Base-by-base conservation (phyloP, 1,140 invertebrate species). In the Halyomorpha halys region DNA sequence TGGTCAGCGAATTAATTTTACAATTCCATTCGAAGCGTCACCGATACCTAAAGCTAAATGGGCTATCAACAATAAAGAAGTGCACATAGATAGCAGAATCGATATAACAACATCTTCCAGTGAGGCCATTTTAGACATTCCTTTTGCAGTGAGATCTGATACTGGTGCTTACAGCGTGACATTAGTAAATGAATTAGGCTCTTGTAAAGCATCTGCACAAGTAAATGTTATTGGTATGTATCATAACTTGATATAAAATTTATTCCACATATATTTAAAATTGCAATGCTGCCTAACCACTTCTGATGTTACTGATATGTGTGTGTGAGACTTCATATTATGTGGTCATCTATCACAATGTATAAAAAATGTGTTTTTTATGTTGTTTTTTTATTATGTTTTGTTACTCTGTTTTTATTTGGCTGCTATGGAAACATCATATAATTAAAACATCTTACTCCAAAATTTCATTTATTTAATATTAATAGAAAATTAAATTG, bases 1-100 rank as follows among this genome's bases (percentile, higher is more conserved):
- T 62, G 94, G 94, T 61, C 90, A 94, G 68, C 87, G 90, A 54
- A 90, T 97, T 68, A 85, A 84, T 66, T 96, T 89, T 76, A 86
- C 84, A 62, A 85, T 97, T 65, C 91, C 92, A 19, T 91, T 97
- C 66, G 87, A 89, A 75, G 88, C 86, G 0, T 86, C 87, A 8
- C 89, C 88, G 0, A 85, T 84, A 72, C 89, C 89, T 2, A 84
- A 80, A 13, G 85, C 86, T n/a, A 88, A 84, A 73, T 99, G 97
- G 97, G 84, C 84, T 30, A 83, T 93, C 65, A 91, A 97, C 75
- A 90, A 87, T 54, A 85, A 88, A 69, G 78, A 83, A 11, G 79
- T 92, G 25, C 74, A 80, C 15, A 71, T 76, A 45, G 78, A 78
- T 63, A 73, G 85, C 3, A 80, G 86, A 66, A 80, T 89, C 47